Percentiles rank a stretch among this genome's conserved stretches.
phyloP scores from a whole-genome alignment of 1,140 invertebrate genomes.

The Euura saliciscinereae region DNA sequence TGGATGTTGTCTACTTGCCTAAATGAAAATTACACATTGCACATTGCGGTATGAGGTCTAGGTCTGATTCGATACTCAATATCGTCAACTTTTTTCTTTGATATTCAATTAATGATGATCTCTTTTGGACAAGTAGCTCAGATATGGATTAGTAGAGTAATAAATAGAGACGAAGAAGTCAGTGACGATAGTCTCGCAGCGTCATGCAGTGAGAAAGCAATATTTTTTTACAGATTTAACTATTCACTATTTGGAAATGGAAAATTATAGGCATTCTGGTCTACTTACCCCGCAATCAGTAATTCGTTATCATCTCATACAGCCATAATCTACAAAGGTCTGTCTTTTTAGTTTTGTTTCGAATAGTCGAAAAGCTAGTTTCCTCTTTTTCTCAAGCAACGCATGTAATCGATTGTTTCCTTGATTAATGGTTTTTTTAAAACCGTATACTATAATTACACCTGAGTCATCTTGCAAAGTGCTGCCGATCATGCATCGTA shows the following conservation, averaged over 20 bases:
- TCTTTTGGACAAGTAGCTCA: neutral
- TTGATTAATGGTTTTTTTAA: too few species aligned
- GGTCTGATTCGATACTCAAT: neutral
- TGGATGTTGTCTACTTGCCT: conserved; percentile 34
- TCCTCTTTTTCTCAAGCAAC: too few species aligned
- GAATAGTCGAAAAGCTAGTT: too few species aligned
- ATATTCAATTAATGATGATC: neutral
- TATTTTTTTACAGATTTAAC: neutral
- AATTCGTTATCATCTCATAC: too few species aligned
- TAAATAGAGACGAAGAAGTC: neutral
- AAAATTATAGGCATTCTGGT: too few species aligned
- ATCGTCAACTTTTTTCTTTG: neutral
- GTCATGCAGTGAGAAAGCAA: neutral
- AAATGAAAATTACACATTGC: conserved; percentile 39
- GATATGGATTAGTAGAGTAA: neutral
- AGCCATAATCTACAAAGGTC: too few species aligned
- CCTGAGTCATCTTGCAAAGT: too few species aligned
- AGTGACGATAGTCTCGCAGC: neutral
- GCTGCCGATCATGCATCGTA: too few species aligned
- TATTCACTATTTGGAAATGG: neutral
- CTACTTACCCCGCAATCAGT: too few species aligned
- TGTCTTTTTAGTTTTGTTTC: too few species aligned
- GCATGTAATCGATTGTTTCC: too few species aligned
- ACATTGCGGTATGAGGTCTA: neutral
- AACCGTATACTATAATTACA: too few species aligned